phyloP scores from a whole-genome alignment of 2,888 invertebrate species.

The Scaeva pyrastri region DNA sequence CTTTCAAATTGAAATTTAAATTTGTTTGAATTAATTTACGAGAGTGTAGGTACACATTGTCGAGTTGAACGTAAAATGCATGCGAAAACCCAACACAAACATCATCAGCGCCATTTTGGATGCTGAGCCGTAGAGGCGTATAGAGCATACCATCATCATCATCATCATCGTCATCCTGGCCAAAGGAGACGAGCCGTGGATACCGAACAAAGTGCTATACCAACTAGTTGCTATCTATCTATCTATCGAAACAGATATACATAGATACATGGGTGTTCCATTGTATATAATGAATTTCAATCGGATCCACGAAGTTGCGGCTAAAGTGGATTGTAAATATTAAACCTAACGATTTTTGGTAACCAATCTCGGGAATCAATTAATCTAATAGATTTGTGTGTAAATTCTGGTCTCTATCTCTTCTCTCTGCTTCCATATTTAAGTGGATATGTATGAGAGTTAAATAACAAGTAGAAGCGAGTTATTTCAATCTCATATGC shows the following conservation, averaged over 20 bases:
- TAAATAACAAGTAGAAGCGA: neutral
- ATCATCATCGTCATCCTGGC: too few relatives aligned
- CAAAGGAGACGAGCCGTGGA: neutral
- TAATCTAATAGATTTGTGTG: conserved; percentile 71
- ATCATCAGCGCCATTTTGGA: conserved; percentile 37
- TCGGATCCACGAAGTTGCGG: conserved; percentile 63
- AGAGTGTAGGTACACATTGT: conserved; percentile 41
- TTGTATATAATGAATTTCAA: conserved; percentile 72
- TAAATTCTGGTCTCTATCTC: conserved; percentile 41
- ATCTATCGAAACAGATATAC: neutral
- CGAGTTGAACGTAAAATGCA: conserved; percentile 6
- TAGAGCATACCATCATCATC: neutral
- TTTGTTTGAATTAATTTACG: conserved; percentile 70
- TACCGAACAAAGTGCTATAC: too few relatives aligned
- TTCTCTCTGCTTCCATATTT: neutral
- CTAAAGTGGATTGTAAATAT: conserved; percentile 74
- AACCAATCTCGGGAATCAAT: conserved; percentile 72
- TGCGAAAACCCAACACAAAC: conserved; percentile 45
- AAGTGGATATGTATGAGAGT: conserved; percentile 2
- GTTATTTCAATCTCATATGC: neutral
- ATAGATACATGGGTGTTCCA: neutral
- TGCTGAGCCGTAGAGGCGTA: neutral
- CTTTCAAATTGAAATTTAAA: conserved; percentile 68
- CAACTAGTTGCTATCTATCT: too few relatives aligned
- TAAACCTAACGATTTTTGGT: conserved; percentile 60